Conservation (phyloP, 2,888 invertebrate species). For the Drosophila planitibia region DNA sequence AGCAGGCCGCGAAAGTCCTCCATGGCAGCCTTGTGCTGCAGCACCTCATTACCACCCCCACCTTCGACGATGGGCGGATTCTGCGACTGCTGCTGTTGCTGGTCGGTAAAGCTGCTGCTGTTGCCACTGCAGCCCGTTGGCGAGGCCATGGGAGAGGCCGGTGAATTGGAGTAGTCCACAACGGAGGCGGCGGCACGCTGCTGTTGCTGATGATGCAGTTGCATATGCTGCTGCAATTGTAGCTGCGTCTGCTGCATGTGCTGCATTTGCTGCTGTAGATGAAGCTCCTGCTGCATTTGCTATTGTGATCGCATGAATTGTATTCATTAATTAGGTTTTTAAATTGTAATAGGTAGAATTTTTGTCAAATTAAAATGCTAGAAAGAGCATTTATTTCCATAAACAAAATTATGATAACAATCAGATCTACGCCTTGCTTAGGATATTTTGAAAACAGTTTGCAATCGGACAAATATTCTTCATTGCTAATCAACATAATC, state of each 20-base stretch:
- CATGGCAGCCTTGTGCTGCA: conserved; percentile 65
- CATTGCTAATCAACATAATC: not conserved
- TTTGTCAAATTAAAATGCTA: not conserved
- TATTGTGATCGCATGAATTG: not conserved
- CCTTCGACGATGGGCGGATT: conserved; percentile 45
- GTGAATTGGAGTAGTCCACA: conserved; percentile 80
- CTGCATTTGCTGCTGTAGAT: conserved; percentile 42
- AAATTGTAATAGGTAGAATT: not conserved
- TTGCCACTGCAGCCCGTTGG: conserved; percentile 69
- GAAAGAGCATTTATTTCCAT: not conserved
- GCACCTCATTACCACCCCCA: conserved; percentile 14
- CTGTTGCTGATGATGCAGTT: conserved; percentile 61
- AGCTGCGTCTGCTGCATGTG: conserved; percentile 64
- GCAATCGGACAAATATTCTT: not conserved
- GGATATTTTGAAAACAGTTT: not conserved
- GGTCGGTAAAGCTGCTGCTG: conserved; percentile 43
- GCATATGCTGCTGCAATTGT: conserved; percentile 82
- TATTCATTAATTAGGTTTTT: not conserved
- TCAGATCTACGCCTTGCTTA: not conserved
- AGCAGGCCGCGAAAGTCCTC: conserved; percentile 71
- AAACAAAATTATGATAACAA: not conserved
- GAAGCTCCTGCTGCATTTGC: conserved; percentile 30
- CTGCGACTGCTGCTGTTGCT: conserved; percentile 33
- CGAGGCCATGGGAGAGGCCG: conserved; percentile 82
- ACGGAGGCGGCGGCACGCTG: conserved; percentile 43